Conservation (phyloP, 2,113 vertebrate species). For the Struthidea cinerea region DNA sequence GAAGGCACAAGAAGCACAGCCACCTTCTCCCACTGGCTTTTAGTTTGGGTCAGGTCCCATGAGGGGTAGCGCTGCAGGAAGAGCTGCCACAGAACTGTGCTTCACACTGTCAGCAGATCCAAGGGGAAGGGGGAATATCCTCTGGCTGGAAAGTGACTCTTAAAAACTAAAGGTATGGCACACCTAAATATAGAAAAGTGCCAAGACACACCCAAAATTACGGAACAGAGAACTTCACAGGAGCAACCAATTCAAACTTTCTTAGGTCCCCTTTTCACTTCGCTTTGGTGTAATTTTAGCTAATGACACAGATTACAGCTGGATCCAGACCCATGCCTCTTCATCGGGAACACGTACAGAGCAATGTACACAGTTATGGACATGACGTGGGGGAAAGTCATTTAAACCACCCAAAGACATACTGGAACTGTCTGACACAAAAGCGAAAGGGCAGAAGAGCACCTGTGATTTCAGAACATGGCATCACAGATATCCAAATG, state of each 20-base stretch:
- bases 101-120: background rate
- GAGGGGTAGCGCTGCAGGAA: fast-evolving
- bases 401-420: background rate
- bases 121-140: background rate
- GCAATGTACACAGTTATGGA: background rate
- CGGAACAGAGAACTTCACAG: background rate
- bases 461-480: background rate
- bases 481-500: background rate
- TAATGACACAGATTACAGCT: background rate
- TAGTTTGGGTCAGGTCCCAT: background rate
- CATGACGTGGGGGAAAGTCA: fast-evolving
- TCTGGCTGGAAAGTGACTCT: background rate
- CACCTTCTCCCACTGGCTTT: background rate
- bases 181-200: background rate
- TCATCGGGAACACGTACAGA: fast-evolving
- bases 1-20: background rate
- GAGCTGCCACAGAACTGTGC: background rate
- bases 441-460: background rate
- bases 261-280: background rate
- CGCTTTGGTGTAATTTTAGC: background rate
- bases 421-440: background rate
- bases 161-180: background rate
- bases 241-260: fast-evolving
- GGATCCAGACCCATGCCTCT: background rate
- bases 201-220: background rate